Conservation (phyloP, 53 echinoderm and acorn worm genomes). For the Crossaster papposus region DNA sequence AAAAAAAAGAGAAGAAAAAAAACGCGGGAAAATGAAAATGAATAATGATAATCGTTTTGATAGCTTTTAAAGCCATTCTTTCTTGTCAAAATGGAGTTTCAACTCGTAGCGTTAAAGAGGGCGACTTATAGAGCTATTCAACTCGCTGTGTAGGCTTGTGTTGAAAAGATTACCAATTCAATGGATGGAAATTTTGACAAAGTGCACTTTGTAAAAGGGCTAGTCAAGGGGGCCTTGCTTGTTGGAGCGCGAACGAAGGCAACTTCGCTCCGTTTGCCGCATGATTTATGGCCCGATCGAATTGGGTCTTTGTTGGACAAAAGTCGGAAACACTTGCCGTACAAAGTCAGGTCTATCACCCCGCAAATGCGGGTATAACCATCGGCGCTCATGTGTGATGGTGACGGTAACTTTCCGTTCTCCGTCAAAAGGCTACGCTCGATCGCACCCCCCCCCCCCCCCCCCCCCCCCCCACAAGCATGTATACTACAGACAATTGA, state of each 20-base stretch:
- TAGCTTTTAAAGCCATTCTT: too few relatives aligned
- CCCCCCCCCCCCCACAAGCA: too few relatives aligned
- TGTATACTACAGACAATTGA: neutral
- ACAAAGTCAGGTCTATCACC: neutral
- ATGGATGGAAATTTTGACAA: neutral
- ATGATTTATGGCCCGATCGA: neutral
- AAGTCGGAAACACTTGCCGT: slow-evolving; percentile 16
- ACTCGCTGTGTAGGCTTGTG: neutral
- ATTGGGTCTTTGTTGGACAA: neutral
- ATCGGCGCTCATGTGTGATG: slow-evolving; percentile 2
- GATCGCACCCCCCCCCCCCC: neutral
- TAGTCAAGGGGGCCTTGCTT: neutral
- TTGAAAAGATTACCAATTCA: neutral
- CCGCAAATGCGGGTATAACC: neutral
- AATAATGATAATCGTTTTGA: too few relatives aligned
- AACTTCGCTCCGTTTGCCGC: neutral
- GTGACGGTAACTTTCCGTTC: neutral
- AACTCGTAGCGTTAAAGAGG: too few relatives aligned
- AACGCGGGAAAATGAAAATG: neutral
- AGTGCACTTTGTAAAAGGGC: neutral
- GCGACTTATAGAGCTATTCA: too few relatives aligned
- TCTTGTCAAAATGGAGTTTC: too few relatives aligned
- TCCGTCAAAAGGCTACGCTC: neutral
- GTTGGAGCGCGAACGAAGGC: neutral
- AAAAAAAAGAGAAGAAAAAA: too few relatives aligned